Conservation (phyloP, 2,113 vertebrate species). For the Columbina picui region DNA sequence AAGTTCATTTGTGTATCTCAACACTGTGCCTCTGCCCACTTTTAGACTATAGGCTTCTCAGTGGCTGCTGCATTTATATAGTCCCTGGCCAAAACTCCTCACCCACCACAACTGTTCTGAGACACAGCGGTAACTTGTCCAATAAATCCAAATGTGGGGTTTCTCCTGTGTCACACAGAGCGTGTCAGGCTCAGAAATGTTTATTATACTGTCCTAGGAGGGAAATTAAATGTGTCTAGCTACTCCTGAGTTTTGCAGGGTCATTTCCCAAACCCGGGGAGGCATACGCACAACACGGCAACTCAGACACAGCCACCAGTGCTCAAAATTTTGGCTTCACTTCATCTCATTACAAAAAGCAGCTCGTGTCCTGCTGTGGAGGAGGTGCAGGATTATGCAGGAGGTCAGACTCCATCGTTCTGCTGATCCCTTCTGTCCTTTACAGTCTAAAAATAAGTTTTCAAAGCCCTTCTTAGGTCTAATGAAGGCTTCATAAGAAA, state of each 20-base stretch:
- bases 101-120: background rate
- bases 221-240: background rate
- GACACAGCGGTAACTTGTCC: background rate
- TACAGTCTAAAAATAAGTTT: slow-evolving; percentile 56
- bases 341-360: slow-evolving; percentile 65
- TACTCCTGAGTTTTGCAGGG: background rate
- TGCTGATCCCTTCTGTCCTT: slow-evolving; percentile 48
- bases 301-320: background rate
- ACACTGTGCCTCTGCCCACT: background rate
- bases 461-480: slow-evolving; percentile 30
- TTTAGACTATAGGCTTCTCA: background rate
- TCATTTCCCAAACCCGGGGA: background rate
- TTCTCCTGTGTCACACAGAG: background rate
- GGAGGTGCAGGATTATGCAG: slow-evolving; percentile 44
- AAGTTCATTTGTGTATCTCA: background rate
- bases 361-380: slow-evolving; percentile 51
- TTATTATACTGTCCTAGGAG: background rate
- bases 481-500: slow-evolving; percentile 6
- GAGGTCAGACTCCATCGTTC: slow-evolving; percentile 39
- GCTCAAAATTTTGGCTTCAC: slow-evolving; percentile 41
- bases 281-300: background rate
- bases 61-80: background rate
- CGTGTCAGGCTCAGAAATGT: background rate
- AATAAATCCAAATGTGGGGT: background rate
- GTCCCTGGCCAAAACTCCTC: background rate